Percentiles rank a stretch among this genome's conserved stretches.
Evolutionary conservation across 2,113 vertebrate species (phyloP).

Genomic region (Tragelaphus scriptus): DNA sequence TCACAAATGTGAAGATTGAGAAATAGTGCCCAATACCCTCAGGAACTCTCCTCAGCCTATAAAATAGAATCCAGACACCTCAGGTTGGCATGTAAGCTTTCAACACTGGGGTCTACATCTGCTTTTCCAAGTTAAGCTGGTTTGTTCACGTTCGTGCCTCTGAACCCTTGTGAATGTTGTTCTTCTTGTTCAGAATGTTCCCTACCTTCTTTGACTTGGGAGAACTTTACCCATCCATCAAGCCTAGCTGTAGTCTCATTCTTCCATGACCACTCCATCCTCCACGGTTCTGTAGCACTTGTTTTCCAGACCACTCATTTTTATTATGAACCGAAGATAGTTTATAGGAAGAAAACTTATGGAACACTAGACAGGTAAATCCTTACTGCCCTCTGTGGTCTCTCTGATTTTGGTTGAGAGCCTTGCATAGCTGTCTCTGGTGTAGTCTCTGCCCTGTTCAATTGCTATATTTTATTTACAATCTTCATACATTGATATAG

Average conservation of each 20-base stretch:
- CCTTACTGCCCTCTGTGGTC: neutral
- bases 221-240: neutral
- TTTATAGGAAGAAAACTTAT: neutral
- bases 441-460: neutral
- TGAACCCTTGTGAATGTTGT: neutral
- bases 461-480: slow-evolving; percentile 19
- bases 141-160: neutral
- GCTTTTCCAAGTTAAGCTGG: neutral
- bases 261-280: neutral
- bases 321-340: neutral
- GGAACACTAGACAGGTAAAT: neutral
- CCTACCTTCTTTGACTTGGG: neutral
- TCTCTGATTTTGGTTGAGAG: neutral
- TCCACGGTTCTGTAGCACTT: neutral
- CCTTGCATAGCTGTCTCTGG: neutral
- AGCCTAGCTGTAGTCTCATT: neutral
- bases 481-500: neutral
- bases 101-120: neutral
- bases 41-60: neutral
- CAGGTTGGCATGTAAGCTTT: neutral
- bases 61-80: neutral
- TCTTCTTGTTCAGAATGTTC: neutral
- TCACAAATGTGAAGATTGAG: neutral
- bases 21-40: neutral
- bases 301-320: neutral